Percentiles rank a stretch among this genome's conserved stretches.
These are phyloP conservation scores for Nymphalis polychloros DNA, from an alignment of 2,888 invertebrate species.

Conservation along the genomic window DNA sequence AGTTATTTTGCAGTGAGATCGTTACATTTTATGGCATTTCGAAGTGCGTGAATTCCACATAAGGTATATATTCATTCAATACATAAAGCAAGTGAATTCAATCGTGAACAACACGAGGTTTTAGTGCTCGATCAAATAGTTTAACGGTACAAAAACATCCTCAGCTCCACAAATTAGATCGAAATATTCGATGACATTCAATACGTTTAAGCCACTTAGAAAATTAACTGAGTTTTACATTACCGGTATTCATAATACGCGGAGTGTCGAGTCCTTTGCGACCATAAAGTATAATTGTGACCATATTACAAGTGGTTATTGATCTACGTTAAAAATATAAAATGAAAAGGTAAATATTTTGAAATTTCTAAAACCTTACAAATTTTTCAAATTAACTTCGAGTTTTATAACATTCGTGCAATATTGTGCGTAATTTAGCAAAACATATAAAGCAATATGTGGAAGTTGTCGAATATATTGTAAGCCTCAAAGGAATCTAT, in stretches of 20 bases:
- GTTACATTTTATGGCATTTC: slow-evolving; percentile 31
- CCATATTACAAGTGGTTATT: neutral
- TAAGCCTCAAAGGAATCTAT: neutral
- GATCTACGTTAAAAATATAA: neutral
- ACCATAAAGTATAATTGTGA: neutral
- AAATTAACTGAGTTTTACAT: neutral
- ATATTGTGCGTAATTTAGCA: too few relatives aligned
- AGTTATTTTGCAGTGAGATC: slow-evolving; percentile 17
- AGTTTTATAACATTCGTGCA: too few relatives aligned
- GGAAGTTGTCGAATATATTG: neutral
- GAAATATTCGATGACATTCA: neutral
- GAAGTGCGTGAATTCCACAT: slow-evolving; percentile 16
- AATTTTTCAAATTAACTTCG: too few relatives aligned
- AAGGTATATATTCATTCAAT: slow-evolving; percentile 1
- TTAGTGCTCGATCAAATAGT: neutral
- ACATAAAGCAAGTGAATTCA: slow-evolving; percentile 14
- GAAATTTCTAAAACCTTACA: neutral
- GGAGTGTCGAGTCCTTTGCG: neutral
- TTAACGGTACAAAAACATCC: neutral
- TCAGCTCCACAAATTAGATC: slow-evolving; percentile 3
- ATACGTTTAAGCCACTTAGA: neutral
- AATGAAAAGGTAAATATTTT: slow-evolving; percentile 1
- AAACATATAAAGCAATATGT: neutral
- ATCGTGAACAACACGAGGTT: slow-evolving; percentile 14
- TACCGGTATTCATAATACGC: neutral